A percentile compares a stretch with the other conserved stretches of the same genome.
Evolutionary conservation across 1,140 invertebrate genomes (phyloP).

Genomic region (Conus betulinus): DNA sequence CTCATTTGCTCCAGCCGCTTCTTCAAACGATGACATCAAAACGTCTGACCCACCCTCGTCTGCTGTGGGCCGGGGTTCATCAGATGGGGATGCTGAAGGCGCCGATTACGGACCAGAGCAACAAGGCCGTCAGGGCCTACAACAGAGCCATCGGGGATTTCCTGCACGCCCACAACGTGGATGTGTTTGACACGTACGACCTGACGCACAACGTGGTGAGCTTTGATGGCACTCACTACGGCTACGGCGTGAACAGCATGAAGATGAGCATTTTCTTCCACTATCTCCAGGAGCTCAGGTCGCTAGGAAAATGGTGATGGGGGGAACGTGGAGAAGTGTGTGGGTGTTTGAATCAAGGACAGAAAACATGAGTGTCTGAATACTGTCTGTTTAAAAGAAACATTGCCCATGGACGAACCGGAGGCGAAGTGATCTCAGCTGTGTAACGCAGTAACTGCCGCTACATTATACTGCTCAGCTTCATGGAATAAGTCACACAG

Average conservation of each 20-base stretch:
- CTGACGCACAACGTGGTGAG: conserved; percentile 37
- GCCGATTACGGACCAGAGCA: neutral
- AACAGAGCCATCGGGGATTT: neutral
- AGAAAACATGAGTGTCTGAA: too few relatives aligned
- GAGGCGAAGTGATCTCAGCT: too few relatives aligned
- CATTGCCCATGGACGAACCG: too few relatives aligned
- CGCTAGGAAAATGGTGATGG: neutral
- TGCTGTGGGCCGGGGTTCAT: neutral
- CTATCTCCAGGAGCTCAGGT: conserved; percentile 30
- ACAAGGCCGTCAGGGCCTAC: neutral
- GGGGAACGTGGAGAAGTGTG: too few relatives aligned
- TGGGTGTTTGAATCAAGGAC: too few relatives aligned
- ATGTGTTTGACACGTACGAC: conserved; percentile 33
- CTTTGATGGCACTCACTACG: conserved; percentile 44
- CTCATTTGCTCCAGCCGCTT: neutral
- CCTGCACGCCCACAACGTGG: conserved; percentile 3
- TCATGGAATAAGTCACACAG: too few relatives aligned
- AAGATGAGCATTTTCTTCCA: conserved; percentile 39
- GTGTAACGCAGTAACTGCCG: too few relatives aligned
- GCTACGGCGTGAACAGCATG: conserved; percentile 36
- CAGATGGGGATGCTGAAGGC: neutral
- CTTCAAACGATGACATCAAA: neutral
- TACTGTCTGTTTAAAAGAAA: too few relatives aligned
- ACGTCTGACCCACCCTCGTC: neutral
- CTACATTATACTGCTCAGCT: too few relatives aligned